Evolutionary conservation across 2,888 invertebrate species (phyloP).

Genomic region (Aphidius colemani): DNA sequence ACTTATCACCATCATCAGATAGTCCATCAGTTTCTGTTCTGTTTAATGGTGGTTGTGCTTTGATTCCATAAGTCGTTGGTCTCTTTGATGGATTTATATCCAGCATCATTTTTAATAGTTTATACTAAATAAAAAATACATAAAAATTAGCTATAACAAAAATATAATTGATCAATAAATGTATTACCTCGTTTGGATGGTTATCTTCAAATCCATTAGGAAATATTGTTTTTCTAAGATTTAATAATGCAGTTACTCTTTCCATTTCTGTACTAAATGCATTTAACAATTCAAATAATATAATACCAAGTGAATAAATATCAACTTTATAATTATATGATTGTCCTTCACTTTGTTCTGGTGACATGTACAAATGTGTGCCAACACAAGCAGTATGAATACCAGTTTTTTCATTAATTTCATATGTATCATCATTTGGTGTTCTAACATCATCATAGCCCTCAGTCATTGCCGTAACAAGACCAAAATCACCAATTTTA

Average conservation of each 20-base stretch:
- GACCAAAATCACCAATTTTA: conserved; percentile 97
- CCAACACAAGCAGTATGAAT: conserved; percentile 72
- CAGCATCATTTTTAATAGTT: conserved; percentile 78
- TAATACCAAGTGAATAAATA: conserved; percentile 91
- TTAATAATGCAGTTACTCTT: conserved; percentile 71
- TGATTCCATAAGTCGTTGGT: conserved; percentile 76
- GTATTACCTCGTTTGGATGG: conserved; percentile 73
- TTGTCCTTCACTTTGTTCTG: conserved; percentile 81
- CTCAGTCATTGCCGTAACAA: conserved; percentile 87
- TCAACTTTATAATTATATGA: conserved; percentile 91
- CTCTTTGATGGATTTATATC: conserved; percentile 73
- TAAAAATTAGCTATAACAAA: conserved; percentile 1
- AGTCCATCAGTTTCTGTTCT: conserved; percentile 50
- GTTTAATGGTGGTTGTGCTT: conserved; percentile 66
- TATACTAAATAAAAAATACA: conserved; percentile 63
- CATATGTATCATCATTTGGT: conserved; percentile 30
- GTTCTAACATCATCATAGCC: conserved; percentile 53
- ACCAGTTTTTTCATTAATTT: conserved; percentile 48
- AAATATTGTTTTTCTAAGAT: conserved; percentile 70
- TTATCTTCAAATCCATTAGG: conserved; percentile 70
- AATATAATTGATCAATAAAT: neutral
- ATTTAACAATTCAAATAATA: conserved; percentile 89
- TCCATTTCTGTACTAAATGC: conserved; percentile 93
- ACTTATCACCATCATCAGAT: conserved; percentile 55
- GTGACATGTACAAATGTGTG: conserved; percentile 97